Conservation (phyloP, 2,888 invertebrate species). For the Polyommatus icarus region DNA sequence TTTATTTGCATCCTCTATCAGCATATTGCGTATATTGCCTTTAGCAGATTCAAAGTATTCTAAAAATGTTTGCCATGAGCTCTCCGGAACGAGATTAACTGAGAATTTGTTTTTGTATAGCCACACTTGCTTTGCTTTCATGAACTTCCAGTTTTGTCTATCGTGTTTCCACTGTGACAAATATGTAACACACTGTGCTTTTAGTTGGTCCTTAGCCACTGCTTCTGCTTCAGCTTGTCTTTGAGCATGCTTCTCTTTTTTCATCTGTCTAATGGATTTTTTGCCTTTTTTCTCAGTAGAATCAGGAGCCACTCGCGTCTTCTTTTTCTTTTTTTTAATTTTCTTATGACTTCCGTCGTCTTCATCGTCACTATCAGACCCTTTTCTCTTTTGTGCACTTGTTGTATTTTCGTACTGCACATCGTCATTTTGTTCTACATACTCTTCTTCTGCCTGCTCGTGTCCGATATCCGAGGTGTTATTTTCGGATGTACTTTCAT, state of each 20-base stretch:
- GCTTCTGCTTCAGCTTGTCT: conserved; percentile 78
- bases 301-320: conserved; percentile 51
- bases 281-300: conserved; percentile 64
- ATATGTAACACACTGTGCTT: conserved; percentile 83
- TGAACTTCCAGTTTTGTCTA: conserved; percentile 88
- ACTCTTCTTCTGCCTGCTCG: conserved; percentile 13
- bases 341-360: conserved; percentile 52
- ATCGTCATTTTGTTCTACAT: conserved; percentile 33
- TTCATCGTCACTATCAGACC: conserved; percentile 51
- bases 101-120: conserved; percentile 85
- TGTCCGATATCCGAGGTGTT: conserved; percentile 2
- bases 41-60: conserved; percentile 86
- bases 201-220: conserved; percentile 76
- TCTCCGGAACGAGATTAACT: conserved; percentile 78
- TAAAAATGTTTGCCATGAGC: conserved; percentile 83
- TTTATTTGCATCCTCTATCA: conserved; percentile 83
- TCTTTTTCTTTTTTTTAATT: conserved; percentile 62
- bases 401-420: conserved; percentile 42
- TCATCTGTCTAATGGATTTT: conserved; percentile 83
- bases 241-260: conserved; percentile 82
- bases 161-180: conserved; percentile 87
- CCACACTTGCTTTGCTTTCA: conserved; percentile 89
- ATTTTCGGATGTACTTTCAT: conserved; percentile 32
- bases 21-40: conserved; percentile 82
- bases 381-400: conserved; percentile 39